Evolutionary conservation across 2,888 invertebrate genomes (phyloP).

Genomic region (Andrena minutula): DNA sequence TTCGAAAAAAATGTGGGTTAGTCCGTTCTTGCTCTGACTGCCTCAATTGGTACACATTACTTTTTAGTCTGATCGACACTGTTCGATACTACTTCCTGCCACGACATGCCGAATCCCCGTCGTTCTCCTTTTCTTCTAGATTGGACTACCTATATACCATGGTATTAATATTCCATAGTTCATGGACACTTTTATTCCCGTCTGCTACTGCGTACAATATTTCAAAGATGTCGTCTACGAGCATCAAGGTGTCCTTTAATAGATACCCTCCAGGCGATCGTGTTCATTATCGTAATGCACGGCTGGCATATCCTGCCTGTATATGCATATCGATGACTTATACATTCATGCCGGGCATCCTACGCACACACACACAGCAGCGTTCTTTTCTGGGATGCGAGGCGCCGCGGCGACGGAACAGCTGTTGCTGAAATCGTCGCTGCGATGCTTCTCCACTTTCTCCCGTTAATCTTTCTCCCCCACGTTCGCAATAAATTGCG

Average conservation of each 20-base stretch:
- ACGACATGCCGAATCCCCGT: too few relatives aligned
- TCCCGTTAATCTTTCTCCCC: constrained; percentile 11
- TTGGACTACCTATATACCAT: not conserved
- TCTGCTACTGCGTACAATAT: not conserved
- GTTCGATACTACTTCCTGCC: too few relatives aligned
- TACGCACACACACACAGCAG: not conserved
- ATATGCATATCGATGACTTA: constrained; percentile 20
- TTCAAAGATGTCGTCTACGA: constrained; percentile 15
- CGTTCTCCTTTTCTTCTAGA: too few relatives aligned
- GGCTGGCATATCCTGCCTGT: constrained; percentile 9
- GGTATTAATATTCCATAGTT: not conserved
- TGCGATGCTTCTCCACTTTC: constrained; percentile 35
- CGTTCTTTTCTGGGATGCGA: constrained; percentile 15
- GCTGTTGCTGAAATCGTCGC: constrained; percentile 43
- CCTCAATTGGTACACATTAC: too few relatives aligned
- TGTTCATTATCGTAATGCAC: constrained; percentile 42
- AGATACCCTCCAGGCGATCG: constrained; percentile 31
- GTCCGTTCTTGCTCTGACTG: too few relatives aligned
- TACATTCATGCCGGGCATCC: not conserved
- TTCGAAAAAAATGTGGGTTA: too few relatives aligned
- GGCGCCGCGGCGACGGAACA: constrained; percentile 41
- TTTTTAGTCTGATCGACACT: too few relatives aligned
- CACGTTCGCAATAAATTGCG: constrained; percentile 13
- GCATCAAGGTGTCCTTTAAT: constrained; percentile 36
- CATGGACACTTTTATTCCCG: constrained; percentile 1